Percentiles rank a stretch among this genome's conserved stretches.
Evolutionary conservation across 2,888 invertebrate species (phyloP).

Genomic region (Melolontha melolontha): DNA sequence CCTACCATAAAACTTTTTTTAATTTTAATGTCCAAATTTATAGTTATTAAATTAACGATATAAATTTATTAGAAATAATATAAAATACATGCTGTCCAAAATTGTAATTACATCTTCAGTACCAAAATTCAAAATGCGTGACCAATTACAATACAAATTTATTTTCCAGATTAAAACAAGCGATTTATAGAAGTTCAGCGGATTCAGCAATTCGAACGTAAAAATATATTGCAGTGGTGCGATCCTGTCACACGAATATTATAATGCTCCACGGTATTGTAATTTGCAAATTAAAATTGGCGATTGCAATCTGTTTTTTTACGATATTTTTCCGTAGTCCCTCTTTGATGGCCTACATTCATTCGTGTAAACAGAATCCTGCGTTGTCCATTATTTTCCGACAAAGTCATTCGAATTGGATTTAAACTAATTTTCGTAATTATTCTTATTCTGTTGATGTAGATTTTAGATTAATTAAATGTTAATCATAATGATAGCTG

Average conservation of each 20-base stretch:
- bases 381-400: slow-evolving; percentile 15
- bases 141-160: slow-evolving; percentile 26
- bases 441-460: slow-evolving; percentile 13
- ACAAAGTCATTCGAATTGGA: slow-evolving; percentile 1
- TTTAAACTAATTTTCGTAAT: slow-evolving; percentile 20
- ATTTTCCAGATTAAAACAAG: not conserved
- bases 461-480: slow-evolving; percentile 25
- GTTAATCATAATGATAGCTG: too few species aligned
- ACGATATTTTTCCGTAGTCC: slow-evolving; percentile 20
- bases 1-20: too few species aligned
- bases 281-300: slow-evolving; percentile 37
- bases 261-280: slow-evolving; percentile 38
- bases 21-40: too few species aligned
- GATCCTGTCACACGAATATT: slow-evolving; percentile 26
- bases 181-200: slow-evolving; percentile 18
- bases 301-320: slow-evolving; percentile 32
- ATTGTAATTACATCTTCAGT: slow-evolving; percentile 30
- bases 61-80: too few species aligned
- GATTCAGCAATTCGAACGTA: slow-evolving; percentile 1
- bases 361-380: not conserved
- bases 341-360: not conserved
- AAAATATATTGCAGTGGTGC: slow-evolving; percentile 4
- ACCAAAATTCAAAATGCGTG: slow-evolving; percentile 24
- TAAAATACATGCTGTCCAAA: too few species aligned
- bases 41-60: too few species aligned